phyloP scores from a whole-genome alignment of 2,113 vertebrate genomes.

The Nannospalax galili region DNA sequence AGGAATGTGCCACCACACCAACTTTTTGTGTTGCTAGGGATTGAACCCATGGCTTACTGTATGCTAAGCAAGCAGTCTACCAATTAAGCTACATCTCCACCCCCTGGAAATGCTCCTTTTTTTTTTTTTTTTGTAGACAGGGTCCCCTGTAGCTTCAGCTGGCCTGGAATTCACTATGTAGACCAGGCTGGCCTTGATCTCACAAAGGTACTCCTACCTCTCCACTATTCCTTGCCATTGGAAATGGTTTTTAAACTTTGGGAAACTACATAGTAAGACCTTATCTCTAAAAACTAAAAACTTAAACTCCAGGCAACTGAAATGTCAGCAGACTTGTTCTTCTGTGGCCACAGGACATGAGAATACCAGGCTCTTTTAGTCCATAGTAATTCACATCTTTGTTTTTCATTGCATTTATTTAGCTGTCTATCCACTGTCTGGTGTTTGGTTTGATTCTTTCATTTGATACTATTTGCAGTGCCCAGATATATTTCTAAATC shows the following conservation, averaged over 20 bases:
- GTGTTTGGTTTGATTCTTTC: background rate
- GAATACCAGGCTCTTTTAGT: background rate
- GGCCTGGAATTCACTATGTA: no score
- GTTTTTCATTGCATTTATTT: background rate
- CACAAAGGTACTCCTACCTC: no score
- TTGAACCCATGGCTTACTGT: background rate
- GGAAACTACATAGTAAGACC: no score
- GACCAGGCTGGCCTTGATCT: no score
- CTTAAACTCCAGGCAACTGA: background rate
- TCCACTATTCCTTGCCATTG: no score
- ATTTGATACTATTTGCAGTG: constrained; percentile 20
- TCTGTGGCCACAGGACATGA: background rate
- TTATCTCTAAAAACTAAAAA: no score
- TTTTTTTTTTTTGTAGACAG: no score
- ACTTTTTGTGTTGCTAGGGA: background rate
- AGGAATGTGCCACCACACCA: background rate
- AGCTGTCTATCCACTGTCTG: background rate
- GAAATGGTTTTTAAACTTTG: no score
- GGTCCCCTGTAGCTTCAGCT: no score
- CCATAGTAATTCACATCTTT: background rate
- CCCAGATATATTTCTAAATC: background rate
- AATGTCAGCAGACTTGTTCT: background rate
- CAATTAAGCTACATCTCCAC: no score
- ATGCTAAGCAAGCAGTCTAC: background rate
- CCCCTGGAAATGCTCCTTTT: background rate